Percentiles rank a stretch among this genome's conserved stretches.
These are phyloP conservation scores for Glaucidium brasilianum DNA, from an alignment of 2,113 vertebrate genomes.

Conservation along the genomic window DNA sequence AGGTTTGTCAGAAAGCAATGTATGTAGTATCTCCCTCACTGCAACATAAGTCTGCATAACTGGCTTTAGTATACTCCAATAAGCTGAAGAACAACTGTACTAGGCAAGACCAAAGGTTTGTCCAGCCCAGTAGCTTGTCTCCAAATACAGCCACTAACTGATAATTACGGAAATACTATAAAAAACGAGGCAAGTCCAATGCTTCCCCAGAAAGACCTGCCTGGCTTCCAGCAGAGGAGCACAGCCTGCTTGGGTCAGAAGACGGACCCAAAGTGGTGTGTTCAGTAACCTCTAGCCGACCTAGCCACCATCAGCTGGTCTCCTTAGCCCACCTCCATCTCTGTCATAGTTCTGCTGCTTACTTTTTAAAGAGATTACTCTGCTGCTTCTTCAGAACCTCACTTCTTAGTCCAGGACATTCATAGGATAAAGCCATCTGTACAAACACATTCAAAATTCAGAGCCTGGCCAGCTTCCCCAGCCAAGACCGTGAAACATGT, in stretches of 20 bases:
- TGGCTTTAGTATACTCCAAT: background rate
- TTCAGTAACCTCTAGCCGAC: background rate
- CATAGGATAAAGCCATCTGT: background rate
- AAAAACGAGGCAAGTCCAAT: background rate
- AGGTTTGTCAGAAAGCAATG: background rate
- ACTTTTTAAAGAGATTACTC: background rate
- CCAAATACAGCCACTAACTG: background rate
- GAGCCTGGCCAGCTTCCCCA: background rate
- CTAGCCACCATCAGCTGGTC: background rate
- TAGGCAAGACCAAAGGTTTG: background rate
- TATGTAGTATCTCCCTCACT: background rate
- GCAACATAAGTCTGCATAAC: fast-evolving
- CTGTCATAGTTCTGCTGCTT: background rate
- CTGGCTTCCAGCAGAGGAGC: background rate
- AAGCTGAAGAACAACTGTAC: background rate
- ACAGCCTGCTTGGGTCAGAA: background rate
- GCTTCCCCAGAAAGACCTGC: background rate
- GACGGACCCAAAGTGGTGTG: no score
- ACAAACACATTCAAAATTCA: background rate
- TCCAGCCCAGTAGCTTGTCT: background rate
- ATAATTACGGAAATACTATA: background rate
- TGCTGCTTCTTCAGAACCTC: background rate
- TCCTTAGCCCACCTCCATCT: background rate
- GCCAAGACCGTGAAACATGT: background rate
- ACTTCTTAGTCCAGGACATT: background rate